phyloP scores from a whole-genome alignment of 2,797 vertebrate genomes.

The Enteromius radiatus region DNA sequence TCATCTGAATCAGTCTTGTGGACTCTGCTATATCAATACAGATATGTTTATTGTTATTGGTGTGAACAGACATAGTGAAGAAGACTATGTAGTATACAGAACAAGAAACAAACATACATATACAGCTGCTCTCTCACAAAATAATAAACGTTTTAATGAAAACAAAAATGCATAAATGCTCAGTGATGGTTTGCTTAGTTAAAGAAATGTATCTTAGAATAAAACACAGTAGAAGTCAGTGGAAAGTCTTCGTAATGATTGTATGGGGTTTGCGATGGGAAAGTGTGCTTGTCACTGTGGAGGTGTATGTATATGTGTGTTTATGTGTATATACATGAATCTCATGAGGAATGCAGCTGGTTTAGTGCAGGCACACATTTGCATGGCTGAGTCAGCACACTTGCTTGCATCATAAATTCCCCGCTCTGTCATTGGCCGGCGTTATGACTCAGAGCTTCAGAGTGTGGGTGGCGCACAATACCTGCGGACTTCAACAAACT shows the following conservation, averaged over 20 bases:
- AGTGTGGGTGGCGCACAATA: conserved; percentile 28
- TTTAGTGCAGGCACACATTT: conserved; percentile 41
- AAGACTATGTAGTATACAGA: too few species aligned
- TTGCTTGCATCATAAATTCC: conserved; percentile 53
- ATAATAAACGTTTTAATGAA: not conserved
- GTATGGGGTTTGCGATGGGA: not conserved
- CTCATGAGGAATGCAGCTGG: conserved; percentile 35
- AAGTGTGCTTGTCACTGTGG: not conserved
- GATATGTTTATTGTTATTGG: too few species aligned
- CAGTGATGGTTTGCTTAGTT: too few species aligned
- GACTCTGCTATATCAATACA: too few species aligned
- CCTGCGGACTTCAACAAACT: conserved; percentile 8
- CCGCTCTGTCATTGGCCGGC: conserved; percentile 42
- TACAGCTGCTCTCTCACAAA: too few species aligned
- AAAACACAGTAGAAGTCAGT: not conserved
- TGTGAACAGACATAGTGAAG: too few species aligned
- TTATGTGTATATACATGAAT: conserved; percentile 36
- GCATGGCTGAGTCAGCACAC: conserved; percentile 63
- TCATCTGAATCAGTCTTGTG: not conserved
- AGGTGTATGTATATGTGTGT: conserved; percentile 20
- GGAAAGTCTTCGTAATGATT: not conserved
- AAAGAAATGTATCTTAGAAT: not conserved
- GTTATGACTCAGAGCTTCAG: conserved; percentile 59
- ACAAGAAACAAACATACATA: too few species aligned
- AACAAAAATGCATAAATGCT: not conserved